These are phyloP conservation scores for Drosophila pseudotalamancana DNA, from an alignment of 2,888 invertebrate species.

Conservation along the genomic window DNA sequence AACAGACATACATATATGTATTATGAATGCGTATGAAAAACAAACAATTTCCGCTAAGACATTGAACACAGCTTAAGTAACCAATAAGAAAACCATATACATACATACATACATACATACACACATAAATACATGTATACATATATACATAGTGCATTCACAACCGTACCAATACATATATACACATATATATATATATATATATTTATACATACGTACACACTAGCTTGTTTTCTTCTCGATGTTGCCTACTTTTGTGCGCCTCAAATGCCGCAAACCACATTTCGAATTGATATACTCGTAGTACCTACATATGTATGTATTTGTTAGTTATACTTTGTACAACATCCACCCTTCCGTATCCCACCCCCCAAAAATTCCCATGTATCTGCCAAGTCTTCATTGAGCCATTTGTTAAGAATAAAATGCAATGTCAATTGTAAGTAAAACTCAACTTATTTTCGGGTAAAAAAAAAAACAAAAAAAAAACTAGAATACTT, in stretches of 20 bases:
- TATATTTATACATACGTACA: constrained; percentile 20
- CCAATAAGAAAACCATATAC: constrained; percentile 26
- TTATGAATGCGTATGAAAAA: constrained; percentile 7
- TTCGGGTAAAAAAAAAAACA: too few species aligned
- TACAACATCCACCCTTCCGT: neutral
- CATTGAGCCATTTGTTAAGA: constrained; percentile 15
- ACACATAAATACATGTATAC: constrained; percentile 18
- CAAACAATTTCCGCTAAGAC: too few species aligned
- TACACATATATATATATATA: neutral
- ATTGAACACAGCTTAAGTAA: constrained; percentile 9
- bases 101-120: constrained; percentile 20
- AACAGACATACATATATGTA: constrained; percentile 19
- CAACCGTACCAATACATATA: neutral
- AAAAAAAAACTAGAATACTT: constrained; percentile 20
- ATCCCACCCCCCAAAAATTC: neutral
- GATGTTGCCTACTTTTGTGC: constrained; percentile 59
- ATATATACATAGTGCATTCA: constrained; percentile 24
- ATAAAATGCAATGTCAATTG: constrained; percentile 62
- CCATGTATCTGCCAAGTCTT: constrained; percentile 4
- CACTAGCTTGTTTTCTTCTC: constrained; percentile 39
- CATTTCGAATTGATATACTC: neutral
- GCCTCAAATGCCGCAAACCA: constrained; percentile 4
- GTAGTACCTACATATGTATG: constrained; percentile 23
- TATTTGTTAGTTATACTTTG: constrained; percentile 8
- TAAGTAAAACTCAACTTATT: constrained; percentile 60